Conservation (phyloP, 1,140 invertebrate species). For the Diachasmimorpha longicaudata region DNA sequence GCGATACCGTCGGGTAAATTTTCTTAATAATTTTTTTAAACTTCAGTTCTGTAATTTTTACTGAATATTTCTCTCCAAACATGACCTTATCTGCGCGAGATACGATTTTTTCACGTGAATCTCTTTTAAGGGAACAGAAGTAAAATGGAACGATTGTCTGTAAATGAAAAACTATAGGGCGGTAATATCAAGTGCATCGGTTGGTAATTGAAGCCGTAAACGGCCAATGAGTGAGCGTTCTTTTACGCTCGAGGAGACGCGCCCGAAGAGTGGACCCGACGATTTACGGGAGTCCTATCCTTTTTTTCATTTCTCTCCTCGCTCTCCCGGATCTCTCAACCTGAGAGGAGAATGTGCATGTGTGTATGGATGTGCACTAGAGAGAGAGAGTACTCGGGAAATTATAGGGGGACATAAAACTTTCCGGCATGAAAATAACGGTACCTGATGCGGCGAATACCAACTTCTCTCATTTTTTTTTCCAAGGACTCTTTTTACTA, state of each 20-base stretch:
- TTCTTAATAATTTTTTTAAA: no score
- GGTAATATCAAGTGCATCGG: not conserved
- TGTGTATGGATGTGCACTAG: not conserved
- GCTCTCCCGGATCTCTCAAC: slow-evolving; percentile 21
- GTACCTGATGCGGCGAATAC: slow-evolving; percentile 22
- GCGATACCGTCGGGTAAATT: no score
- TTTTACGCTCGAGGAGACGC: slow-evolving; percentile 8
- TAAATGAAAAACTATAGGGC: not conserved
- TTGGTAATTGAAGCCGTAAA: not conserved
- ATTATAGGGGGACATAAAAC: slow-evolving; percentile 32
- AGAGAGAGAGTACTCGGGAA: slow-evolving; percentile 23
- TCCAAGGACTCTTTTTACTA: not conserved
- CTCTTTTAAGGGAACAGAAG: not conserved
- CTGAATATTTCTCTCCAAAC: no score
- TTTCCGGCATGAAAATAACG: slow-evolving; percentile 30
- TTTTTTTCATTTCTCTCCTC: slow-evolving; percentile 6
- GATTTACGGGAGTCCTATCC: slow-evolving; percentile 21
- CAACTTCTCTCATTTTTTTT: slow-evolving; percentile 8
- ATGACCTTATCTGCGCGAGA: no score
- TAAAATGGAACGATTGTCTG: not conserved
- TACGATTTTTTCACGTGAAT: no score
- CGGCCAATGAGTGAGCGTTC: not conserved
- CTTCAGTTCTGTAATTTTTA: no score
- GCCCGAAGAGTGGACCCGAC: slow-evolving; percentile 11
- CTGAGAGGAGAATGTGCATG: slow-evolving; percentile 5